Percentiles rank a stretch among this genome's conserved stretches.
These are phyloP conservation scores for Nothoprocta pentlandii DNA, from an alignment of 2,113 vertebrate genomes.

Conservation along the genomic window DNA sequence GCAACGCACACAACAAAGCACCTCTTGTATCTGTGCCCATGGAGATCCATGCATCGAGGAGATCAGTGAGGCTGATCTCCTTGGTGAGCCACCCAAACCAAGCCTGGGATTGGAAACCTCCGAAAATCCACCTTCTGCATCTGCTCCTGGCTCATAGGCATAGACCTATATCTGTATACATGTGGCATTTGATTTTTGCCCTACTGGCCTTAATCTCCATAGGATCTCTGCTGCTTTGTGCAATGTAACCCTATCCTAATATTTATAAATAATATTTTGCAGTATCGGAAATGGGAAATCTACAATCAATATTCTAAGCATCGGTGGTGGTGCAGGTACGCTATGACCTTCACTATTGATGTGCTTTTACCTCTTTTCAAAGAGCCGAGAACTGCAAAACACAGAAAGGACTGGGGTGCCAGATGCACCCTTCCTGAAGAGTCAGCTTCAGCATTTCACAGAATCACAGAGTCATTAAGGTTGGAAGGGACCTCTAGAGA, in stretches of 20 bases:
- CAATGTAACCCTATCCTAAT: neutral
- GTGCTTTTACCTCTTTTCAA: neutral
- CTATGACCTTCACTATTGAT: neutral
- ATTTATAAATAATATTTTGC: conserved; percentile 42
- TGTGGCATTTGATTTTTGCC: neutral
- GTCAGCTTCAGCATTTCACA: neutral
- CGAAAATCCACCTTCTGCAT: neutral
- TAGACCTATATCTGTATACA: neutral
- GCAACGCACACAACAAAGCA: neutral
- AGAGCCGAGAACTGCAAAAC: neutral
- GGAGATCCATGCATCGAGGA: neutral
- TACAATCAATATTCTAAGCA: conserved; percentile 84
- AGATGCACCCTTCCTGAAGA: neutral
- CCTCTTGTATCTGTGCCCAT: no score
- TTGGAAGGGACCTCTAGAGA: no score
- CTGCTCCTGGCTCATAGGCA: fast-evolving
- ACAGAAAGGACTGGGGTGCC: neutral
- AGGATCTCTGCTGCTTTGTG: neutral
- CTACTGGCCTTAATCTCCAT: neutral
- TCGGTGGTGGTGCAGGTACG: conserved; percentile 89
- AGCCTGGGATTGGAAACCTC: neutral
- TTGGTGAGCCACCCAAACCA: neutral
- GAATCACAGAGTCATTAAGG: no score
- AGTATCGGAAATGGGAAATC: conserved; percentile 82
- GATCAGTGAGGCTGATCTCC: neutral